Base-by-base conservation (phyloP, 2,797 vertebrate genomes). In the Argentina silus region DNA sequence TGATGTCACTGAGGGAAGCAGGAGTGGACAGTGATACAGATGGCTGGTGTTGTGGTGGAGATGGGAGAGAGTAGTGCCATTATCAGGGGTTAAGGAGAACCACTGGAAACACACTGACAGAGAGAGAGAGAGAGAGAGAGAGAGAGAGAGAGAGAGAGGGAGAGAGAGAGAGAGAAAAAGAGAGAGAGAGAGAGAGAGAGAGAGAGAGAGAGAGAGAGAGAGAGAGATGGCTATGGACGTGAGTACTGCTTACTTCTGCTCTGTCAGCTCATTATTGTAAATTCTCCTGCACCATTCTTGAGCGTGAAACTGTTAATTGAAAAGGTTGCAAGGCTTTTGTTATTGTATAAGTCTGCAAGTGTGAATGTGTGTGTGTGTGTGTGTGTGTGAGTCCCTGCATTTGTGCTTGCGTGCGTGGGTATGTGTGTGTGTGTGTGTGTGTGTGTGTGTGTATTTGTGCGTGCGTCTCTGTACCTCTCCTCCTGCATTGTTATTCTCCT, bases 281-380 rank as follows among this genome's bases (percentile, higher is more conserved):
- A 12, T 10, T 12, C 45, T 21, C 21, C 0, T 1, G 57, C 74
- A 47, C 79, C 76, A 81, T 85, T 86, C 78, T 74, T 0, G 84
- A 72, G 87, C 85, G 76, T 45, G 69, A 19, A 67, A 82, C 76
- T 81, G 84, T 10, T 86, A 85, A 86, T 73, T 80, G 74, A 69
- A 83, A 80, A 77, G 65, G 14, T 19, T 36, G n/a, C n/a, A n/a
- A n/a, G n/a, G n/a, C n/a, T n/a, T n/a, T n/a, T n/a, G n/a, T n/a
- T n/a, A n/a, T n/a, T n/a, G n/a, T n/a, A n/a, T n/a, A n/a, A n/a
- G n/a, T n/a, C n/a, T n/a, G 53, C 19, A 6, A 68, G 57, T 15
- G 53, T 70, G 11, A n/a, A 61, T 51, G 63, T 8, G 21, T 47
- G 51, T 23, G 23, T n/a, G 57, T 27, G 27, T 11, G 36, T 44